Evolutionary conservation across 2,888 invertebrate species (phyloP).

Genomic region (Megalurothrips usitatus): DNA sequence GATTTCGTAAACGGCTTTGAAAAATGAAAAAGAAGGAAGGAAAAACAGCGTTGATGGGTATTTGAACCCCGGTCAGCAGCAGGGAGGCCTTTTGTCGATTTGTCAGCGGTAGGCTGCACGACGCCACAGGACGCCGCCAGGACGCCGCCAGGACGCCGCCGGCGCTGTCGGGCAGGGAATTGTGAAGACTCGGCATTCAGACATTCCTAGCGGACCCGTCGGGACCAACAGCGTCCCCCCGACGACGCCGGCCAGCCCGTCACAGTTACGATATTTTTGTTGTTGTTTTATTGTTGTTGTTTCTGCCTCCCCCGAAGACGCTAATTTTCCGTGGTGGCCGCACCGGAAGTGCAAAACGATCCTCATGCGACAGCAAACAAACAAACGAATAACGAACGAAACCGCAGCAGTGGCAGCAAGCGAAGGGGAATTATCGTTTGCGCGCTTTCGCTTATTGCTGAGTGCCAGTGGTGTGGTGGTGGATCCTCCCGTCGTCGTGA

Average conservation of each 20-base stretch:
- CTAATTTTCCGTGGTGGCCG: too few species aligned
- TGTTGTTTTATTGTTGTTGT: neutral
- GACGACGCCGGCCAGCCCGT: neutral
- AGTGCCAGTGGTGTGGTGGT: too few species aligned
- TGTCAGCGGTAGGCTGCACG: neutral
- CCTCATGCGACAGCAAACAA: neutral
- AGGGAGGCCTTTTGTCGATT: neutral
- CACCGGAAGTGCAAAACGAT: neutral
- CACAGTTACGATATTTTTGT: too few species aligned
- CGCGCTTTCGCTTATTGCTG: too few species aligned
- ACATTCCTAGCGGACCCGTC: slow-evolving; percentile 17
- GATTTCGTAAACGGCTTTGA: neutral
- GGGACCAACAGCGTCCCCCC: too few species aligned
- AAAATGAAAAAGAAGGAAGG: neutral
- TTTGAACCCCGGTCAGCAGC: neutral
- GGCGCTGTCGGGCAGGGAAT: neutral
- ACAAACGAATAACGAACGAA: too few species aligned
- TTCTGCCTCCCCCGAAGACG: too few species aligned
- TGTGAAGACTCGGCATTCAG: slow-evolving; percentile 17
- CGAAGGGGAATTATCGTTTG: too few species aligned
- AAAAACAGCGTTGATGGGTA: neutral
- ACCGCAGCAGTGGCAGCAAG: too few species aligned
- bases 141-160: neutral
- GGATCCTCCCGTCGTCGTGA: too few species aligned
- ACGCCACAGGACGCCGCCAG: neutral